These are phyloP conservation scores for Dastarcus helophoroides DNA, from an alignment of 2,888 invertebrate genomes.

Conservation along the genomic window DNA sequence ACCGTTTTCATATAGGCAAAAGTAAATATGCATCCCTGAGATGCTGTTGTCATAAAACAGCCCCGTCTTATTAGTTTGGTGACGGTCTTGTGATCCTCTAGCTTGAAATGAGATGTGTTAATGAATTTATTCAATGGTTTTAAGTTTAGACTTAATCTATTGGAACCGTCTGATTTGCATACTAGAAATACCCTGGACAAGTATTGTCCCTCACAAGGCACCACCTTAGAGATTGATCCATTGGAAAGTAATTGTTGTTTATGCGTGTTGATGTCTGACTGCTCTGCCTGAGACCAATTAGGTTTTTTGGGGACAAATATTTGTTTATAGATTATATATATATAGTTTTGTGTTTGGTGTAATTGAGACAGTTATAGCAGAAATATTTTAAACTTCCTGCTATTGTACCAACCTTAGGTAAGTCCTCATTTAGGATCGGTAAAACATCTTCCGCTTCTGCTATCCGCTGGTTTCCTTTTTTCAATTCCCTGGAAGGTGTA, in stretches of 20 bases:
- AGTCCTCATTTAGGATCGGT: no score
- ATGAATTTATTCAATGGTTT: conserved; percentile 18
- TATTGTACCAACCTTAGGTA: no score
- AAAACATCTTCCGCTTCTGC: not conserved
- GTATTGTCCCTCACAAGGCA: conserved; percentile 9
- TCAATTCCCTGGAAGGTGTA: no score
- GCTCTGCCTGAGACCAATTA: not conserved
- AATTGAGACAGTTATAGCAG: no score
- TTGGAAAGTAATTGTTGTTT: no score
- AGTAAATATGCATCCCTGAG: conserved; percentile 16
- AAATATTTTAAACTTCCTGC: no score
- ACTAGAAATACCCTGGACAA: conserved; percentile 15
- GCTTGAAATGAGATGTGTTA: conserved; percentile 18
- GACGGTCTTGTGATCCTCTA: conserved; percentile 18
- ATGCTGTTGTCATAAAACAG: conserved; percentile 13
- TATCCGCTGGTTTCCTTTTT: no score
- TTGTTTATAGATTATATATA: no score
- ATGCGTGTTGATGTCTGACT: not conserved
- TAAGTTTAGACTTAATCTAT: conserved; percentile 18
- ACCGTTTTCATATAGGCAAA: conserved; percentile 14
- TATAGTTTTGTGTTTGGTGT: no score
- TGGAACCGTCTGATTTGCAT: conserved; percentile 9
- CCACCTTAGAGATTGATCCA: no score
- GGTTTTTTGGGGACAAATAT: not conserved
- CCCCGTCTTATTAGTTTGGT: conserved; percentile 13